Evolutionary conservation across 2,888 invertebrate species (phyloP).

Genomic region (Dorcus parallelipipedus): DNA sequence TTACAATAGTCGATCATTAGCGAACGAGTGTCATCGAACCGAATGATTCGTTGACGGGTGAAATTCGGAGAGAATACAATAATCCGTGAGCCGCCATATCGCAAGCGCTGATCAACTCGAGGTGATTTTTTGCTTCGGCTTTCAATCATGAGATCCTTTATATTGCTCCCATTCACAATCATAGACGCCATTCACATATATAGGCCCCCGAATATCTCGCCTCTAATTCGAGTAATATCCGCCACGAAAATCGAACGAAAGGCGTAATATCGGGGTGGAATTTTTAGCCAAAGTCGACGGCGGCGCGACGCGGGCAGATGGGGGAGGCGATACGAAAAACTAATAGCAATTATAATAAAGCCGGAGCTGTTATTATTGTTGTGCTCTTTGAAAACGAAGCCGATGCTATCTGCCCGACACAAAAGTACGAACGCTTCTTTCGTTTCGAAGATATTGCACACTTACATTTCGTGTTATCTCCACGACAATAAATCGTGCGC

Average conservation of each 20-base stretch:
- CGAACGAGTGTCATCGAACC: no score
- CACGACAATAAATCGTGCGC: conserved; percentile 41
- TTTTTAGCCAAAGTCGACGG: no score
- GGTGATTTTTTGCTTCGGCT: conserved; percentile 30
- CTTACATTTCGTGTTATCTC: conserved; percentile 34
- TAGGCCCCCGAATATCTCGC: not conserved
- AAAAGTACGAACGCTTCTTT: conserved; percentile 14
- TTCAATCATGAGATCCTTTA: conserved; percentile 36
- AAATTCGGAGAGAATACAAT: conserved; percentile 10
- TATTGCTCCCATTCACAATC: conserved; percentile 37
- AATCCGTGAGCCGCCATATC: conserved; percentile 29
- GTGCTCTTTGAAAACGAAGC: not conserved
- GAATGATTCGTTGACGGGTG: no score
- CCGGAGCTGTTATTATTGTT: not conserved
- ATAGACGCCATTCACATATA: conserved; percentile 30
- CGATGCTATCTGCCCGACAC: not conserved
- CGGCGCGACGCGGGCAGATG: not conserved
- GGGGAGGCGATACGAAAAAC: not conserved
- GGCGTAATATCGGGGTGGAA: no score
- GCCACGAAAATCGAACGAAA: no score
- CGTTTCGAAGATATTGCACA: conserved; percentile 27
- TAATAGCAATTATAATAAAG: conserved; percentile 1
- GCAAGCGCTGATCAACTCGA: conserved; percentile 32
- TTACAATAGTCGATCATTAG: no score
- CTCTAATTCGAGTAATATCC: not conserved